These are phyloP conservation scores for Tor tambroides DNA, from an alignment of 2,113 vertebrate species.

Conservation along the genomic window DNA sequence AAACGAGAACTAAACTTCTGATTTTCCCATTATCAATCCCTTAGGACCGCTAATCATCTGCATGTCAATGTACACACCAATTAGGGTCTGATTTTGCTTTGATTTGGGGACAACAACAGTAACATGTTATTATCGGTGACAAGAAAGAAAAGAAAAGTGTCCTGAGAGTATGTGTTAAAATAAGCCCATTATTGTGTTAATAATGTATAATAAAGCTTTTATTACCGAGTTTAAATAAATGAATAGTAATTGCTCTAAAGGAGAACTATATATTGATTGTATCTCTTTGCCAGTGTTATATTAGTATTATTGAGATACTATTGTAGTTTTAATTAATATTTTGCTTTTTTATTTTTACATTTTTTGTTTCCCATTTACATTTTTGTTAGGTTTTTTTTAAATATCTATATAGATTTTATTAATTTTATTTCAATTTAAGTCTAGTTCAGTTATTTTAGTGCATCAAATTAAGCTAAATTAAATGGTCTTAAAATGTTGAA, in stretches of 20 bases:
- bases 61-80: conserved; percentile 52
- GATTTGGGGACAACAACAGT: neutral
- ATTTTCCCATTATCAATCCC: conserved; percentile 44
- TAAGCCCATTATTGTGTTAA: neutral
- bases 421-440: too few species aligned
- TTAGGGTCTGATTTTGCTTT: conserved; percentile 47
- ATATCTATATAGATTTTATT: too few species aligned
- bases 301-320: too few species aligned
- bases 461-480: too few species aligned
- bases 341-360: too few species aligned
- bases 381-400: too few species aligned
- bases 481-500: too few species aligned
- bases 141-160: neutral
- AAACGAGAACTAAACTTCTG: conserved; percentile 33
- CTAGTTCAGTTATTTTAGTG: too few species aligned
- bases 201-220: neutral
- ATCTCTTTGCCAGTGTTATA: too few species aligned
- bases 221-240: neutral
- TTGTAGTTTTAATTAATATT: neutral
- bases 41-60: conserved; percentile 44
- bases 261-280: neutral
- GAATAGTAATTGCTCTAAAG: neutral
- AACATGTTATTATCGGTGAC: neutral
- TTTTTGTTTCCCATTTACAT: too few species aligned
- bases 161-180: neutral